Evolutionary conservation across 1,140 invertebrate species (phyloP), one percentile per base, ranked within the genome.

Genomic region (Aphis craccivora): DNA sequence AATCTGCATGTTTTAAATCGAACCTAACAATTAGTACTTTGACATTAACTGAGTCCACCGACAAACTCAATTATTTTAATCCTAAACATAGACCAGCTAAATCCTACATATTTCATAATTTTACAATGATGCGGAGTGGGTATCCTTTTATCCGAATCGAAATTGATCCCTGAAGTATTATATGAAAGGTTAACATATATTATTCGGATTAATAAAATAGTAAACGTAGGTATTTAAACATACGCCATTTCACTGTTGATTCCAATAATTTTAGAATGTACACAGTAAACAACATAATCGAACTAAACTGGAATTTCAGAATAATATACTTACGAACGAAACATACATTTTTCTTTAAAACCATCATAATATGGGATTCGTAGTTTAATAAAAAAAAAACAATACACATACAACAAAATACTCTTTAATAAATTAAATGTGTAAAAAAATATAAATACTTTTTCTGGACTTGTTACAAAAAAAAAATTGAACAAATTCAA

Each of bases 41-140:
- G 87, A 51, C 87, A 35, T 89, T 89, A 48, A 89, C 87, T 37
- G 48, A 37, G 87, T 35, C 87, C 87, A 53, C 20, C 48, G 1
- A 89, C 25, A 89, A 89, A 89, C 20, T n/a, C 48, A n/a, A 89
- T 89, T 89, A 89, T 89, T 89, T 89, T 53, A 89, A 89, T 89
- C 53, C 48, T 51, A 18, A 53, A 35, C 8, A 55, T 89, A 55
- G 53, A 37, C 48, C 48, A 67, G 9, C 60, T 89, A 89, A 89
- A 53, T 53, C 87, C n/a, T 53, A 53, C 20, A 37, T 45, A 89
- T 89, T 37, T 53, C 87, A 89, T 89, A 89, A 89, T n/a, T 89
- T 55, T 11, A 89, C 11, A 35, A 30, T 67, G n/a, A 35, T 35
- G 37, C 48, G 35, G 6, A 89, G n/a, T 53, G 48, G 48, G 48